Conservation (phyloP, 2,113 vertebrate genomes). For the Sinocyclocheilus grahami region DNA sequence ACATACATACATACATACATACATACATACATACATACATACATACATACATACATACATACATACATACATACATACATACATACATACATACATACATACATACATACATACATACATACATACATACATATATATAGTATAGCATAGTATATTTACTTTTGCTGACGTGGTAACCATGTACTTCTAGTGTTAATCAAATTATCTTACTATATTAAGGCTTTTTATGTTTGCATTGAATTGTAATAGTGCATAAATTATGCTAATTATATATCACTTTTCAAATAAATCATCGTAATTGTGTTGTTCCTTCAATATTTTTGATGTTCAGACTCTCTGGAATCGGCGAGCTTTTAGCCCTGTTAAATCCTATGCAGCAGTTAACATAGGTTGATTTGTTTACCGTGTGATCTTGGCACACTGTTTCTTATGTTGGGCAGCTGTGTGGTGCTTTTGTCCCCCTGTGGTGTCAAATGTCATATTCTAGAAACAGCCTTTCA, state of each 20-base stretch:
- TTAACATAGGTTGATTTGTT: constrained; percentile 12
- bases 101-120: too few species aligned
- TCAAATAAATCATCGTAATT: too few species aligned
- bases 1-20: too few species aligned
- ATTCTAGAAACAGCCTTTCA: constrained; percentile 7
- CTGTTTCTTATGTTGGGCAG: not conserved
- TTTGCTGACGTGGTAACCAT: not conserved
- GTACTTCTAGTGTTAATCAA: not conserved
- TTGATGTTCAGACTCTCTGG: not conserved
- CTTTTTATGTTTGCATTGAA: too few species aligned
- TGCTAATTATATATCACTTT: too few species aligned
- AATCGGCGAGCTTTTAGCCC: not conserved
- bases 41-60: too few species aligned
- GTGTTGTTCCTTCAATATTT: too few species aligned
- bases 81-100: too few species aligned
- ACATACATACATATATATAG: too few species aligned
- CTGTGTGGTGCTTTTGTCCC: not conserved
- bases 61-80: too few species aligned
- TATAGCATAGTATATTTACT: not conserved
- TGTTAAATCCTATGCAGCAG: not conserved
- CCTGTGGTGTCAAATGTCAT: constrained; percentile 8
- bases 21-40: too few species aligned
- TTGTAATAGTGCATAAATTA: too few species aligned
- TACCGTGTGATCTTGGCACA: not conserved
- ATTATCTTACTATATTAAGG: not conserved